Conservation (phyloP, 2,888 invertebrate species). For the Drosophila kuntzei region DNA sequence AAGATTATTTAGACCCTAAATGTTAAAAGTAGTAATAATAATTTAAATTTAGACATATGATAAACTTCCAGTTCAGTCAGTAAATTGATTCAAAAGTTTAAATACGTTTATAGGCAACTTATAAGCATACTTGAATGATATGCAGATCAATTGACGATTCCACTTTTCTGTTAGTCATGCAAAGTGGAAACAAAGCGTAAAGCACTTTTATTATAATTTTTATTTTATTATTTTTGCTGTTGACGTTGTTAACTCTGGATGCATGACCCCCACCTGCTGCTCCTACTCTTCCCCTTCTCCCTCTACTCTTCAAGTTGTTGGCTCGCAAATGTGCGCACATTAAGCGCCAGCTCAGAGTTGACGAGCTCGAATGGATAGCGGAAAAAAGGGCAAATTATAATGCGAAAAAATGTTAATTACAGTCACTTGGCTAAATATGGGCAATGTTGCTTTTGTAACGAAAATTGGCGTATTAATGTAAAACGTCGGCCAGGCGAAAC, state of each 20-base stretch:
- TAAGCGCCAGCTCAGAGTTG: conserved; percentile 63
- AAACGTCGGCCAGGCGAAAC: conserved; percentile 70
- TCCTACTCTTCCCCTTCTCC: neutral
- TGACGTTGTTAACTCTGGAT: conserved; percentile 26
- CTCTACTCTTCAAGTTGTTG: conserved; percentile 18
- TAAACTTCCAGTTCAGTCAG: too few species aligned
- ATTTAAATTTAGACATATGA: too few species aligned
- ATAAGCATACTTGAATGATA: neutral
- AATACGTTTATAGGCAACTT: neutral
- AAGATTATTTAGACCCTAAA: too few species aligned
- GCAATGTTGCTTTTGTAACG: conserved; percentile 45
- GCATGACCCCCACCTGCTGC: conserved; percentile 9
- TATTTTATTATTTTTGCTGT: conserved; percentile 20
- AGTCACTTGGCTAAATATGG: conserved; percentile 57
- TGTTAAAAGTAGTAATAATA: too few species aligned
- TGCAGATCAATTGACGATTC: conserved; percentile 8
- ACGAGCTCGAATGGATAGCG: conserved; percentile 44
- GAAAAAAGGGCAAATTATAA: conserved; percentile 77
- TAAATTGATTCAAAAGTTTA: neutral
- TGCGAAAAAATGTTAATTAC: conserved; percentile 75
- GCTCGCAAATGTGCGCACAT: conserved; percentile 67
- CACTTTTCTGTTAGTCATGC: conserved; percentile 61
- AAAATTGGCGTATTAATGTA: conserved; percentile 73
- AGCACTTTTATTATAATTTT: conserved; percentile 44
- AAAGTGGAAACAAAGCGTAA: conserved; percentile 30